Conservation (phyloP, 1,140 invertebrate species). For the Cherax quadricarinatus region DNA sequence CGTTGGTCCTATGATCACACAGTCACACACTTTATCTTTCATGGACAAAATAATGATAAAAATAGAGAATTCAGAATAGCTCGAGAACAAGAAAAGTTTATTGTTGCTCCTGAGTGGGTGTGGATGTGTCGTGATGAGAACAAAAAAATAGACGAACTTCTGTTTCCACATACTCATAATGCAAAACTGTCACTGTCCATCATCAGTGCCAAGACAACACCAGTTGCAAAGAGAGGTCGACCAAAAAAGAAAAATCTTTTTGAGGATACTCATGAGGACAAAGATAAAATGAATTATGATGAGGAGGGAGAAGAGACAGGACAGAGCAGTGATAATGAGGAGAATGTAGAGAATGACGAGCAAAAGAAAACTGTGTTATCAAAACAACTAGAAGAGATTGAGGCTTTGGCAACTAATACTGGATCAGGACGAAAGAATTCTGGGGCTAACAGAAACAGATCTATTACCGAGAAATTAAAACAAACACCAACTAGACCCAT, state of each 20-base stretch:
- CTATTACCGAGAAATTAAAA: constrained; percentile 20
- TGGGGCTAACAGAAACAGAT: background rate
- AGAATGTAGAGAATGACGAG: constrained; percentile 20
- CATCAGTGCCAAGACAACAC: constrained; percentile 74
- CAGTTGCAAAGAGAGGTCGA: constrained; percentile 74
- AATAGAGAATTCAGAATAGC: constrained; percentile 77
- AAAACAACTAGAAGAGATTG: constrained; percentile 57
- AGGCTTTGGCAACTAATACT: constrained; percentile 37
- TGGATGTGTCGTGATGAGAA: constrained; percentile 77
- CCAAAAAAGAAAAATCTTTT: constrained; percentile 53
- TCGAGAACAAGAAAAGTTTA: constrained; percentile 76
- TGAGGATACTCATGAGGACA: background rate
- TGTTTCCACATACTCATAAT: constrained; percentile 78
- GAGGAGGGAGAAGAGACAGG: constrained; percentile 49
- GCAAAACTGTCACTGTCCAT: constrained; percentile 75
- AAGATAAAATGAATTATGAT: background rate
- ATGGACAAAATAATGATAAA: constrained; percentile 77
- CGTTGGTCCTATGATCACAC: constrained; percentile 75
- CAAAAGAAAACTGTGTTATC: constrained; percentile 68
- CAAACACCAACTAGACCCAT: constrained; percentile 37
- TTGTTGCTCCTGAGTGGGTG: constrained; percentile 79
- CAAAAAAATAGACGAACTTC: constrained; percentile 76
- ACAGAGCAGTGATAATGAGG: background rate
- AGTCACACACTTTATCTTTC: constrained; percentile 78
- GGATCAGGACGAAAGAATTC: constrained; percentile 7